A percentile compares a stretch with the other conserved stretches of the same genome.
These are phyloP conservation scores for Dromas ardeola DNA, from an alignment of 2,113 vertebrate genomes.

Conservation along the genomic window DNA sequence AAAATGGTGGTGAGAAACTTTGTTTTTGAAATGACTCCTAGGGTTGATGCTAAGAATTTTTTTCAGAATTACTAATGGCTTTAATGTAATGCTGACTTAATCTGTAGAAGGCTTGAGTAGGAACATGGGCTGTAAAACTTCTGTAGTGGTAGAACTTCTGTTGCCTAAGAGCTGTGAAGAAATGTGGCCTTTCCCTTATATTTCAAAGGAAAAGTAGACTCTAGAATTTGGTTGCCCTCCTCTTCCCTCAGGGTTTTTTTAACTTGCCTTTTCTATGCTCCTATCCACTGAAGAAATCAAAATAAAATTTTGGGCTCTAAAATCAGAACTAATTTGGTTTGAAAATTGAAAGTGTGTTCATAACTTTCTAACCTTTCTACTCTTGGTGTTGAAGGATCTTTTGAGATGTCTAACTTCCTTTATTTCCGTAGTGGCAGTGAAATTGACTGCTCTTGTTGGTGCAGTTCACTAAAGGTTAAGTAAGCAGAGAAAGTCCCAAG, in stretches of 20 bases:
- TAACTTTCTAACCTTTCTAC: conserved; percentile 66
- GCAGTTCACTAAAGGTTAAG: conserved; percentile 75
- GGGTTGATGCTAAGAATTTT: not conserved
- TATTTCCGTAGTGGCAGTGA: conserved; percentile 73
- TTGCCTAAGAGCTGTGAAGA: conserved; percentile 8
- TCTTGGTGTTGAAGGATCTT: conserved; percentile 70
- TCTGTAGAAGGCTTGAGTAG: not conserved
- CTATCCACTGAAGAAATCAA: conserved; percentile 19
- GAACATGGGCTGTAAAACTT: conserved; percentile 1
- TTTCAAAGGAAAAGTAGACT: not conserved
- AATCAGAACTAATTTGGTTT: conserved; percentile 58
- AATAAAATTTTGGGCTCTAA: conserved; percentile 33
- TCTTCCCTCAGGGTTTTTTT: conserved; percentile 1
- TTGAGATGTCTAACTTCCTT: conserved; percentile 71
- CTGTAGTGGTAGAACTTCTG: not conserved
- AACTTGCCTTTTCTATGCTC: conserved; percentile 6
- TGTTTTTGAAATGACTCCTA: not conserved
- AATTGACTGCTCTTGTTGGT: conserved; percentile 75
- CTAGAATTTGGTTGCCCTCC: not conserved
- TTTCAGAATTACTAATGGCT: not conserved
- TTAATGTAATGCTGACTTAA: not conserved
- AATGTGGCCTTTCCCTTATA: not conserved
- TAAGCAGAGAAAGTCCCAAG: conserved; percentile 70
- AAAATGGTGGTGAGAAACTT: not conserved
- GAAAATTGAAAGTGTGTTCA: conserved; percentile 52